Evolutionary conservation across 2,113 vertebrate genomes (phyloP).

Genomic region (Andinoacara biseriatus): DNA sequence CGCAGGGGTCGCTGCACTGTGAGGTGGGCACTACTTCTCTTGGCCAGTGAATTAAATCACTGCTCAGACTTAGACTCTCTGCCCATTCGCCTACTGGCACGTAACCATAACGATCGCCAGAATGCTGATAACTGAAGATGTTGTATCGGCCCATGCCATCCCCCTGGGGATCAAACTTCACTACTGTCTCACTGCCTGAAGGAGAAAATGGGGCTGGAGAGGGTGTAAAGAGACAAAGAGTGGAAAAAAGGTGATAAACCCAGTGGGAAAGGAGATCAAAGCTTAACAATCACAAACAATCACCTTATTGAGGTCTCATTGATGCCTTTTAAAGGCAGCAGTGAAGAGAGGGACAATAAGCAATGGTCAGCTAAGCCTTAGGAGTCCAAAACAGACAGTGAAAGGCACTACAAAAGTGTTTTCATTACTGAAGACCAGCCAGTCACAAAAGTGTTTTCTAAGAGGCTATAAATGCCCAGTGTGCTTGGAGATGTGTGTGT

Average conservation of each 20-base stretch:
- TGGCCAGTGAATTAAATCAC: slow-evolving; percentile 92
- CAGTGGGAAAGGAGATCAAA: slow-evolving; percentile 48
- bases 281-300: slow-evolving; percentile 45
- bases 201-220: slow-evolving; percentile 91
- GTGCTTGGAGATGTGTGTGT: slow-evolving; percentile 39
- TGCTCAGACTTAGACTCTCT: slow-evolving; percentile 88
- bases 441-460: slow-evolving; percentile 54
- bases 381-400: slow-evolving; percentile 33
- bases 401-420: slow-evolving; percentile 48
- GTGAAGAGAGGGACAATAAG: slow-evolving; percentile 52
- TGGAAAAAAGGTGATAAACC: slow-evolving; percentile 33
- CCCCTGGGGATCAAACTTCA: slow-evolving; percentile 95
- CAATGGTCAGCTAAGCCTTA: slow-evolving; percentile 46
- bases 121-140: slow-evolving; percentile 94
- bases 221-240: slow-evolving; percentile 35
- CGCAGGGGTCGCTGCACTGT: slow-evolving; percentile 97
- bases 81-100: slow-evolving; percentile 95
- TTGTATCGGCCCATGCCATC: slow-evolving; percentile 96
- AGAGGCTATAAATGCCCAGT: slow-evolving; percentile 62
- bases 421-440: slow-evolving; percentile 53
- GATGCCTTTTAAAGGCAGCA: slow-evolving; percentile 51
- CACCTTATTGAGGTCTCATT: slow-evolving; percentile 51
- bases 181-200: slow-evolving; percentile 85
- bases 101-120: slow-evolving; percentile 87
- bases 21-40: slow-evolving; percentile 87